Percentiles rank a stretch among this genome's conserved stretches.
These are phyloP conservation scores for Scalopus aquaticus DNA, from an alignment of 2,113 vertebrate species.

Conservation along the genomic window DNA sequence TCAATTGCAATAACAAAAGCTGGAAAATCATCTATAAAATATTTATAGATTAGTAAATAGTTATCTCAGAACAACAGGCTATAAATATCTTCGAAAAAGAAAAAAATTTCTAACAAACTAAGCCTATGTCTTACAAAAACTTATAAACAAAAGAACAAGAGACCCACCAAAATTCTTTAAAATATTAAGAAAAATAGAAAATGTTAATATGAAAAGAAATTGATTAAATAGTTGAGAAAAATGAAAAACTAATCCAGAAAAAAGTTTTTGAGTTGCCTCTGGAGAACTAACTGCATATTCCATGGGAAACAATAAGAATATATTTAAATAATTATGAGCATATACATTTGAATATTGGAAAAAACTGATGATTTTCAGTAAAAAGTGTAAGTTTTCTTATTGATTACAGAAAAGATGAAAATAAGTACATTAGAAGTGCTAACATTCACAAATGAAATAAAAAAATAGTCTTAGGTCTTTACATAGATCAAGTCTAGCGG, in stretches of 20 bases:
- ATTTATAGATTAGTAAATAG: neutral
- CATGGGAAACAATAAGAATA: neutral
- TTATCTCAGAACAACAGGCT: neutral
- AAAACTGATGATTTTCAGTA: neutral
- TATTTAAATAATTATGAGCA: neutral
- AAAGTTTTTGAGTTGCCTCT: neutral
- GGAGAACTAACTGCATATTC: neutral
- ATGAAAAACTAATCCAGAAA: neutral
- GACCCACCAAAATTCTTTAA: neutral
- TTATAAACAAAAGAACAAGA: neutral
- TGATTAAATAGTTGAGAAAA: neutral
- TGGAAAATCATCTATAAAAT: neutral
- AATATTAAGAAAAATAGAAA: neutral
- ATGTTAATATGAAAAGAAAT: neutral
- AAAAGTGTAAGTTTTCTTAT: neutral
- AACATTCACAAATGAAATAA: neutral
- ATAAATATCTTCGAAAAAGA: neutral
- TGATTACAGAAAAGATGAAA: neutral
- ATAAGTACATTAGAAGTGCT: neutral
- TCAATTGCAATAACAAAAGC: neutral
- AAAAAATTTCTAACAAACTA: neutral
- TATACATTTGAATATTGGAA: neutral
- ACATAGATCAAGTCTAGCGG: neutral
- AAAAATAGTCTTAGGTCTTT: neutral
- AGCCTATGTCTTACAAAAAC: neutral